A percentile compares a stretch with the other conserved stretches of the same genome.
Evolutionary conservation across 2,888 invertebrate genomes (phyloP).

Genomic region (Myopa tessellatipennis): DNA sequence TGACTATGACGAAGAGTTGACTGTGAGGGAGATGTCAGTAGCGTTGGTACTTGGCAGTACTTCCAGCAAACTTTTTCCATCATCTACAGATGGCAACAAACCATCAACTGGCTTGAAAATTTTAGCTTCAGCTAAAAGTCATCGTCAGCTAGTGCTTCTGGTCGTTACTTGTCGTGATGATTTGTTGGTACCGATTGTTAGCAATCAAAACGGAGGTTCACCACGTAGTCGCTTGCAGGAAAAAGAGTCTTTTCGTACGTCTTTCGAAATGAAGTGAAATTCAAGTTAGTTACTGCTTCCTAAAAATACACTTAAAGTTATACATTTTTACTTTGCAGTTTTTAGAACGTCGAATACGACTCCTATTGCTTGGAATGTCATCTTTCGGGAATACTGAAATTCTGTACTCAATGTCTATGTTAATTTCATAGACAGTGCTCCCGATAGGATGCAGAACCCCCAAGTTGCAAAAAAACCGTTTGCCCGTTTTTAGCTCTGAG

Average conservation of each 20-base stretch:
- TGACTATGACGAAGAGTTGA: constrained; percentile 75
- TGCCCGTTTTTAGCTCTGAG: constrained; percentile 54
- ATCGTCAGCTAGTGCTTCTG: constrained; percentile 65
- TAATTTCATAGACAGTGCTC: constrained; percentile 79
- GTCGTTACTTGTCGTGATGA: constrained; percentile 63
- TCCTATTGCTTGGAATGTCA: constrained; percentile 88
- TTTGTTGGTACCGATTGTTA: constrained; percentile 52
- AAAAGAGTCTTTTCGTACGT: constrained; percentile 48
- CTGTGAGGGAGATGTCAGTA: constrained; percentile 42
- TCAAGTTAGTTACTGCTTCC: constrained; percentile 34
- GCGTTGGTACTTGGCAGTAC: constrained; percentile 22
- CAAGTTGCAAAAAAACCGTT: constrained; percentile 55
- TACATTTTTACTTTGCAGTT: not conserved
- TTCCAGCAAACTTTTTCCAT: constrained; percentile 36
- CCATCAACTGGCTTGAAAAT: constrained; percentile 55
- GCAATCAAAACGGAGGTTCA: constrained; percentile 43
- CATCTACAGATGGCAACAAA: constrained; percentile 40
- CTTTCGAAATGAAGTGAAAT: constrained; percentile 51
- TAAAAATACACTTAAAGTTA: too few species aligned
- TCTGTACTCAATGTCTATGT: constrained; percentile 76
- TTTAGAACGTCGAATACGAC: constrained; percentile 65
- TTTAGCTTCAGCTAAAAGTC: constrained; percentile 60
- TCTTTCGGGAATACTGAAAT: constrained; percentile 74
- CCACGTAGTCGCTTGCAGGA: constrained; percentile 46
- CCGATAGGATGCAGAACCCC: constrained; percentile 59